phyloP scores from a whole-genome alignment of 2,888 invertebrate genomes.

The Andrena marginata region DNA sequence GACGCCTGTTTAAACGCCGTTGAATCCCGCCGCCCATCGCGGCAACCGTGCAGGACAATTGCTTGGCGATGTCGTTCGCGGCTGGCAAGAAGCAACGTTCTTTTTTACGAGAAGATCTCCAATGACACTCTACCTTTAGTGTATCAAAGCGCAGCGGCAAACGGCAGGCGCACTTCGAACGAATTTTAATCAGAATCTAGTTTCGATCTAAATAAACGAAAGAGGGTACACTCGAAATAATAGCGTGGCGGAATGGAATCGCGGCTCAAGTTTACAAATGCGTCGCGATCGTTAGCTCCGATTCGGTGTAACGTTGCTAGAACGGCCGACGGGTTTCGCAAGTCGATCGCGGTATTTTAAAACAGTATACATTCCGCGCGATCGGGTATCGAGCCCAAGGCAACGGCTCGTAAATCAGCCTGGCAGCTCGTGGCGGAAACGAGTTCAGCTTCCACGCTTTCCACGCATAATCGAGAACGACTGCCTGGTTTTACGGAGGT shows the following conservation, averaged over 20 bases:
- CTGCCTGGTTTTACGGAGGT: neutral
- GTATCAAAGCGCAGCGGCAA: no score
- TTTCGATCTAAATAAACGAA: neutral
- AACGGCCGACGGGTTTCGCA: neutral
- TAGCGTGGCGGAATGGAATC: no score
- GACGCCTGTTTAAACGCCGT: constrained; percentile 3
- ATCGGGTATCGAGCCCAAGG: constrained; percentile 5
- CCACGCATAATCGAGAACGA: constrained; percentile 24
- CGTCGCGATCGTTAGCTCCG: neutral
- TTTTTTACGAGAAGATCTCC: neutral
- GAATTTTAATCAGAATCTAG: neutral
- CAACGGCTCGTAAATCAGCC: constrained; percentile 10
- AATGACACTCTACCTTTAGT: no score
- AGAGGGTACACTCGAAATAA: no score
- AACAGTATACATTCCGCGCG: neutral
- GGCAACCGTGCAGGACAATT: constrained; percentile 19
- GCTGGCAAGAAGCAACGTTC: neutral
- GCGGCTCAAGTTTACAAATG: neutral
- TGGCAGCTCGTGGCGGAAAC: constrained; percentile 1
- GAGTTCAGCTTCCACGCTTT: constrained; percentile 4
- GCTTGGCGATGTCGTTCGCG: neutral
- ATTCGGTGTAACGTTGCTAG: neutral
- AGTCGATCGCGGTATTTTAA: constrained; percentile 4
- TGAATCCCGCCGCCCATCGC: neutral
- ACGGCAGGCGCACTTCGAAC: neutral